These are phyloP conservation scores for Drosophila sordidapex DNA, from an alignment of 2,888 invertebrate genomes.

Conservation along the genomic window DNA sequence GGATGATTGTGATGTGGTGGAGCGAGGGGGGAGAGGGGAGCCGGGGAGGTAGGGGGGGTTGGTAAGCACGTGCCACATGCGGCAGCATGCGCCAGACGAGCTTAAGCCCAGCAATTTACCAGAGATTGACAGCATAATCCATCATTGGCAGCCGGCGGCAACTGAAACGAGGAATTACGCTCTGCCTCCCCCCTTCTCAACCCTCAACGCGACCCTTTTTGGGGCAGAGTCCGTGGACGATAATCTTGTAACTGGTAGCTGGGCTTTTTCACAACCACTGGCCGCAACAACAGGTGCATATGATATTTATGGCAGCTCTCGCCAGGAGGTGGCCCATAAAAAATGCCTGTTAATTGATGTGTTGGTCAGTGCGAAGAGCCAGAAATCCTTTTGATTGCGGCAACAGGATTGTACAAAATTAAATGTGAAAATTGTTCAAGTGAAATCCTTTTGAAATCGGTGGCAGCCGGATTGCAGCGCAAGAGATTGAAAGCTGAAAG, in stretches of 20 bases:
- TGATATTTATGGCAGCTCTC: slow-evolving; percentile 51
- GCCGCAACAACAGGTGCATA: slow-evolving; percentile 65
- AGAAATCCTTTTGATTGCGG: slow-evolving; percentile 26
- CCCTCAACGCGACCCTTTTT: background rate
- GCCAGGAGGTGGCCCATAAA: slow-evolving; percentile 38
- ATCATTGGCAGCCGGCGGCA: slow-evolving; percentile 57
- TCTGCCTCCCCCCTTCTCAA: background rate
- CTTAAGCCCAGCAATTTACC: slow-evolving; percentile 76
- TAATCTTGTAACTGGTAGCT: slow-evolving; percentile 60
- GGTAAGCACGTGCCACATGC: slow-evolving; percentile 54
- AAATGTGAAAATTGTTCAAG: slow-evolving; percentile 19
- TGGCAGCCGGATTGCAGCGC: background rate
- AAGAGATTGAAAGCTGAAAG: background rate
- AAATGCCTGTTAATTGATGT: slow-evolving; percentile 43
- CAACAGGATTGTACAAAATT: slow-evolving; percentile 9
- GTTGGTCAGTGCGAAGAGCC: slow-evolving; percentile 5
- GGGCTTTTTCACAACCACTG: slow-evolving; percentile 43
- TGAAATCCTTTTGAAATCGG: background rate
- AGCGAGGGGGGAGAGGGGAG: background rate
- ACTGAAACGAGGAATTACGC: slow-evolving; percentile 5
- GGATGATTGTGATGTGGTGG: background rate
- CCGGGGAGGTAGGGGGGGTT: slow-evolving; percentile 6
- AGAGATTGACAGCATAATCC: slow-evolving; percentile 79
- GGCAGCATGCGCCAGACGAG: slow-evolving; percentile 60
- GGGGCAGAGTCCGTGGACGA: slow-evolving; percentile 2